Evolutionary conservation across 2,797 vertebrate genomes (phyloP), one percentile per base, ranked within the genome.

Genomic region (Thunnus albacares): DNA sequence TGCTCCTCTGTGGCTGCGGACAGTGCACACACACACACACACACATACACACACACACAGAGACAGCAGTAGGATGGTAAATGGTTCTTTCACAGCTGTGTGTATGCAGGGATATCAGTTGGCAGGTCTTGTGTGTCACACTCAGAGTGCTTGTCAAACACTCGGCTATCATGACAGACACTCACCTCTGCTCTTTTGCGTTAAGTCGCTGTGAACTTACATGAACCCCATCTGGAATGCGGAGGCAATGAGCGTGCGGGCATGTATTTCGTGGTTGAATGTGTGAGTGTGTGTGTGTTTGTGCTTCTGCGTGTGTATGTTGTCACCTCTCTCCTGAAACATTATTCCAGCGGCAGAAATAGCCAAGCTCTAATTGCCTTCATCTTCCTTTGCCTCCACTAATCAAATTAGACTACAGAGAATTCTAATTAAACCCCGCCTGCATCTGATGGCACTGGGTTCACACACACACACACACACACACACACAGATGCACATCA

Each of bases 351-450:
- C 72, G 83, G 87, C 83, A 93, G 91, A 91, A 89, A 92, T 93
- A 94, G 91, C 88, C 35, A 5, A 86, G 84, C 83, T 87, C 83
- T 94, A 94, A 95, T 95, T 94, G 91, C 91, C 88, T 92, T 93
- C 89, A 88, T 94, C 90, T 93, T 90, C 89, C 82, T 91, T 91
- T 93, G 88, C 89, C 77, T 89, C 78, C 68, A 79, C 92, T 94
- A 95, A 94, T 95, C 90, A 94, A 94, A 95, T 94, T 94, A 95
- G 92, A 92, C 85, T 87, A 90, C 85, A 88, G 89, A 92, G 93
- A 91, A 87, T 90, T 91, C 89, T 91, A 91, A 94, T 94, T 94
- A 92, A 94, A 87, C 87, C 68, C 75, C 87, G 69, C 71, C 80
- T 89, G 81, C 79, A 84, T 93, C 85, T 86, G 85, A 92, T 87